Base-by-base conservation (phyloP, 2,888 invertebrate genomes). In the Gymnoscelis rufifasciata region DNA sequence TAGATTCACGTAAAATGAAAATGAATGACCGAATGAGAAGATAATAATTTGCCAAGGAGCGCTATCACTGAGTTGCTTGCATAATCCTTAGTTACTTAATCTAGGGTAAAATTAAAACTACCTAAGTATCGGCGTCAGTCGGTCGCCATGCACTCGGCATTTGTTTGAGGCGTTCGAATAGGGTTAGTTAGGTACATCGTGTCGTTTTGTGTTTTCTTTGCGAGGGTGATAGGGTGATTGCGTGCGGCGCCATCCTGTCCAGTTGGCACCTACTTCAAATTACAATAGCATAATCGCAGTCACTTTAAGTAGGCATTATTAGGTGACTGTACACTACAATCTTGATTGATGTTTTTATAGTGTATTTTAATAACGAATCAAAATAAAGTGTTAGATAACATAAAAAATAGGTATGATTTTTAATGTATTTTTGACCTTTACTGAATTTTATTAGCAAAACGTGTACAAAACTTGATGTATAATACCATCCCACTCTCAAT, bases 221-320 rank as follows among this genome's bases (percentile, higher is more conserved):
- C 37, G 56, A 54, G 51, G 65, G 66, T 63, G 26, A 26, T 26
- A 7, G 58, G 57, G 53, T 5, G 44, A 46, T 73, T 56, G 75
- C 76, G 74, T 76, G 76, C 59, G 76, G 76, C 76, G 76, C 66
- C 73, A 59, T 41, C 46, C 49, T 52, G 71, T 48, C 72, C 64
- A 50, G 44, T 44, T 41, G 44, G 31, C 27, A 38, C 31, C 41
- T 41, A 31, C 29, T 38, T 38, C 49, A 45, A 50, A 50, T 38
- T 45, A 44, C 48, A 44, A 45, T 42, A 45, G 40, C 41, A 49
- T 38, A 50, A 14, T 31, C 37, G 37, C 38, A 48, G 30, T 43
- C 19, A 31, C 27, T 33, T 6, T 33, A 38, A 41, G 40, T 41
- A 44, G 43, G 42, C 13, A 43, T 30, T 30, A 43, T 27, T 30